Base-by-base conservation (phyloP, 1,140 invertebrate genomes). In the Pinna nobilis region DNA sequence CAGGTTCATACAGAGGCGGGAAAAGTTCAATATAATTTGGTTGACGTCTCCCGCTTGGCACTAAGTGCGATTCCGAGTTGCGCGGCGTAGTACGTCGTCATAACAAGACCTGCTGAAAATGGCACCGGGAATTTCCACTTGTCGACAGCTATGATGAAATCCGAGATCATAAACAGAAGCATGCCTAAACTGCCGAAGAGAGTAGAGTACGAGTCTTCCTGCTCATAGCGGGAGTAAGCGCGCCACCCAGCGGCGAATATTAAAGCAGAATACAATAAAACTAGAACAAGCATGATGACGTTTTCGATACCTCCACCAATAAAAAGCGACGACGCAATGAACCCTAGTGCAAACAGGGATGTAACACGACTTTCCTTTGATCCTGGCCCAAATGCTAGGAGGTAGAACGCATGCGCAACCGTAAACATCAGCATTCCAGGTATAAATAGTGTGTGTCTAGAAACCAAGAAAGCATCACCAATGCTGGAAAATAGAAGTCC, bases 391-490 rank as follows among this genome's bases (percentile, higher is more conserved):
- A 81, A 44, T 3, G 73, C 79, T 3, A 71, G 37, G n/a, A 78
- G 50, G 66, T 81, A 81, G 55, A 53, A 78, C 33, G 59, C 44
- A 47, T 81, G 79, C 9, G 79, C 76, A 9, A 81, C 20, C 7
- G 41, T 49, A 55, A 81, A 81, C 35, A 67, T 68, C 11, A 78
- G 15, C 68, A 81, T 74, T 18, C 79, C 79, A 5, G 74, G 79
- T 37, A 81, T 70, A 49, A 81, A 81, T 18, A 78, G 65, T 3
- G 68, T 51, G 13, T 63, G 23, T 23, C 74, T 55, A 39, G 74
- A 75, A 25, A 81, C 63, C 9, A 81, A 35, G 39, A 67, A 76
- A 9, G 65, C 65, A 41, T 81, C 79, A 5, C 79, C 79, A 0
- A 78, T 23, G 51, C 74, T 78, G 1, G 79, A 81, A 18, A 73